Base-by-base conservation (phyloP, 1,140 invertebrate genomes). In the Atta cephalotes region DNA sequence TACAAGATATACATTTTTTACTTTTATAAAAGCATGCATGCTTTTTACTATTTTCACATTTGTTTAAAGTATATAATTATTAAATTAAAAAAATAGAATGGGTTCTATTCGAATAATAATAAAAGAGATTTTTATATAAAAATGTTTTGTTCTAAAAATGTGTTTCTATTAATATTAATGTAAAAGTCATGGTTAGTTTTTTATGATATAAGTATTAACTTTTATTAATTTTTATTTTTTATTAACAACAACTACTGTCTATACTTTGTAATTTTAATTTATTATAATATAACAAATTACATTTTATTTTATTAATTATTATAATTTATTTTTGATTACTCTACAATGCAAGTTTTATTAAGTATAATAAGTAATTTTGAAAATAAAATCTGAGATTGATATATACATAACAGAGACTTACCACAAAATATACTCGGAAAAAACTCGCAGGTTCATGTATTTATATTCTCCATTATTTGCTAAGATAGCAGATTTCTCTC, bases 361-460 rank as follows among this genome's bases (percentile, higher is more conserved):
- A 72, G 7, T 53, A 25, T 45, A 45, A 45, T 77, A 72, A n/a
- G 14, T 12, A 35, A 56, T 51, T 68, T 53, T 72, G n/a, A 65
- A 78, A 45, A 63, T 63, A 45, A 65, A 45, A 62, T 78, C 10
- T 18, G 18, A 51, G 0, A 53, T 35, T 49, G 6, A 39, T 39
- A 39, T 1, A 10, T 7, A 39, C 35, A n/a, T 63, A 68, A 80
- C 14, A 62, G 14, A 76, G 74, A 82, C 66, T 74, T 3, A 84
- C 80, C 39, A 82, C 68, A 84, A 84, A 84, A 84, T 63, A 3
- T 72, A 14, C 39, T 76, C 4, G 25, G 9, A 60, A 62, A 16
- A 76, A 63, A n/a, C 25, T 14, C 25, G 25, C 49, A 21, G 14
- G 14, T 63, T 14, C 80, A 51, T 63, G 31, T 74, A 35, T 74